phyloP scores from a whole-genome alignment of 2,113 vertebrate species.

The Indri indri region DNA sequence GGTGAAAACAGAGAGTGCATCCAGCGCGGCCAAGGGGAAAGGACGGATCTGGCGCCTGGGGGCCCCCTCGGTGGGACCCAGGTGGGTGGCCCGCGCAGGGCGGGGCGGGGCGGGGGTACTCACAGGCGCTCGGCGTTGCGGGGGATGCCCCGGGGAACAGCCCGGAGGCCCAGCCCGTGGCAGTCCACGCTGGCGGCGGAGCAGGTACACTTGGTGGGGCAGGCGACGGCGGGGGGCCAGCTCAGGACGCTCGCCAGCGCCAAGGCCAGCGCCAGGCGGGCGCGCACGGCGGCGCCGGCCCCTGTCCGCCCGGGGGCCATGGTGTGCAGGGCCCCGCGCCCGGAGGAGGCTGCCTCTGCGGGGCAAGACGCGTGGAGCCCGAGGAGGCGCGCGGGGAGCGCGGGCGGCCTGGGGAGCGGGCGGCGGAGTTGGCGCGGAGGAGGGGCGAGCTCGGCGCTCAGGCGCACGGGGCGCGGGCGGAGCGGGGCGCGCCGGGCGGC shows the following conservation, averaged over 20 bases:
- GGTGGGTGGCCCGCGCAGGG: slow-evolving; percentile 67
- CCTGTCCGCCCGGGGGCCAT: slow-evolving; percentile 85
- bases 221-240: slow-evolving; percentile 87
- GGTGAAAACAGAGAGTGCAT: background rate
- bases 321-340: slow-evolving; percentile 66
- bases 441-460: slow-evolving; percentile 75
- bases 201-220: slow-evolving; percentile 98
- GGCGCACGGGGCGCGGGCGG: slow-evolving; percentile 72
- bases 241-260: slow-evolving; percentile 85
- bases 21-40: background rate
- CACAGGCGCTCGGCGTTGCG: slow-evolving; percentile 96
- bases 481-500: slow-evolving; percentile 69
- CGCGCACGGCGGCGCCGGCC: slow-evolving; percentile 63
- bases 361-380: slow-evolving; percentile 46
- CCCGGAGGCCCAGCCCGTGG: slow-evolving; percentile 93
- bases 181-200: slow-evolving; percentile 97
- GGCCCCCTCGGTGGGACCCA: background rate
- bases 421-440: slow-evolving; percentile 69
- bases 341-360: slow-evolving; percentile 15
- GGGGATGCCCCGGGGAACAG: slow-evolving; percentile 94
- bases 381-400: slow-evolving; percentile 23
- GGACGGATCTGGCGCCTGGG: background rate
- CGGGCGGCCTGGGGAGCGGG: slow-evolving; percentile 59
- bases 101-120: slow-evolving; percentile 82
- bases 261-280: slow-evolving; percentile 82